These are phyloP conservation scores for Artibeus jamaicensis DNA, from an alignment of 2,797 vertebrate species.

Conservation along the genomic window DNA sequence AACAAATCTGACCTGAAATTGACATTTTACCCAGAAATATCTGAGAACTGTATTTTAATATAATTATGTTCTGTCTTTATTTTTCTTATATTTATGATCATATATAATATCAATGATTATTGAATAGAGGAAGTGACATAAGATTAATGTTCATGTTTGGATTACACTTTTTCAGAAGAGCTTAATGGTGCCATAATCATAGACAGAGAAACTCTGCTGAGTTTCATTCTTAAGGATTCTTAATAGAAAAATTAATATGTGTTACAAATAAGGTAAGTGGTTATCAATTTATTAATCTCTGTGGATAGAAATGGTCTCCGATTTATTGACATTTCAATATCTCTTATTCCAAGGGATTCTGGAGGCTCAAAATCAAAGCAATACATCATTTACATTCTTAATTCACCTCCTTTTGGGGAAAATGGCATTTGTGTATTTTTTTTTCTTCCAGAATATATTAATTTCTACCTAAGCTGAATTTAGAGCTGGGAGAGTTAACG, in stretches of 20 bases:
- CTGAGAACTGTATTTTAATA: background rate
- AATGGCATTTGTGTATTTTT: conserved; percentile 69
- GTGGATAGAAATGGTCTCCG: conserved; percentile 57
- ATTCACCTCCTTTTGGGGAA: conserved; percentile 67
- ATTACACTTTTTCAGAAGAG: background rate
- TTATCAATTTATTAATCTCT: conserved; percentile 46
- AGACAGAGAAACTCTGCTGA: background rate
- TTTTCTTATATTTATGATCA: background rate
- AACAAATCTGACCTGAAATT: background rate
- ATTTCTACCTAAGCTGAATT: conserved; percentile 55
- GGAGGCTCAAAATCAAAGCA: conserved; percentile 59
- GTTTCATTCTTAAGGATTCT: background rate
- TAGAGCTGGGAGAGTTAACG: conserved; percentile 39
- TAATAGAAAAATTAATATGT: conserved; percentile 30
- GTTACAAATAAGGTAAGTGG: conserved; percentile 31
- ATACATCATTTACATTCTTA: conserved; percentile 66
- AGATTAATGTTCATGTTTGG: background rate
- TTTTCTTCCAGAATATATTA: conserved; percentile 54
- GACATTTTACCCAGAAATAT: background rate
- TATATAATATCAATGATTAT: background rate
- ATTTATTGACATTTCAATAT: conserved; percentile 67
- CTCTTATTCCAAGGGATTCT: conserved; percentile 54
- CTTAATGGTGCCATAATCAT: background rate
- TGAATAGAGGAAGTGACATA: background rate
- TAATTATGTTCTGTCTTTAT: background rate